These are phyloP conservation scores for Torymus auratus DNA, from an alignment of 2,888 invertebrate genomes.

Conservation along the genomic window DNA sequence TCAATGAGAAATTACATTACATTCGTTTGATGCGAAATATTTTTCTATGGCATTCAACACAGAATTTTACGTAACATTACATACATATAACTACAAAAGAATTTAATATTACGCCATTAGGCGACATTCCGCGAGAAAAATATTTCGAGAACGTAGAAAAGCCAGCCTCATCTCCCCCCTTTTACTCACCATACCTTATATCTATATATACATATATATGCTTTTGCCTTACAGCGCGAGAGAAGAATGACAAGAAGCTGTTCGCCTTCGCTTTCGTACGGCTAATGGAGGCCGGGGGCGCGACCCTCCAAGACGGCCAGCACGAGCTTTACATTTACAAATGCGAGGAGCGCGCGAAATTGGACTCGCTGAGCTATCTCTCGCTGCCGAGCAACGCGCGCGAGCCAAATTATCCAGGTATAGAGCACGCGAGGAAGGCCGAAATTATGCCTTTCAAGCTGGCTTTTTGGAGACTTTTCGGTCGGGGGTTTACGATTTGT, in stretches of 20 bases:
- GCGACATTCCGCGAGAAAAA: too few relatives aligned
- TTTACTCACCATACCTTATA: not conserved
- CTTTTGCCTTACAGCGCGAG: constrained; percentile 82
- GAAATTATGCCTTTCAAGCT: too few relatives aligned
- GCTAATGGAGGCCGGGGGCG: constrained; percentile 93
- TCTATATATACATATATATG: not conserved
- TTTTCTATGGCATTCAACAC: too few relatives aligned
- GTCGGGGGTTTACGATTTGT: too few relatives aligned
- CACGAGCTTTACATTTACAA: constrained; percentile 96
- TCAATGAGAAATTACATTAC: too few relatives aligned
- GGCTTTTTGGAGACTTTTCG: too few relatives aligned
- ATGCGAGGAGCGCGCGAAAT: constrained; percentile 89
- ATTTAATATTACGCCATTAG: too few relatives aligned
- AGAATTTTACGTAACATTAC: too few relatives aligned
- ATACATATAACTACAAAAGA: too few relatives aligned
- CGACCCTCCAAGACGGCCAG: constrained; percentile 90
- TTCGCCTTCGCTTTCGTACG: constrained; percentile 94
- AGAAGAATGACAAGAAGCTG: constrained; percentile 92
- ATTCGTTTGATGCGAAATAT: too few relatives aligned
- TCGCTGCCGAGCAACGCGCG: constrained; percentile 75
- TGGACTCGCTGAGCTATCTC: constrained; percentile 80
- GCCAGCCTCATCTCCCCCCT: too few relatives aligned
- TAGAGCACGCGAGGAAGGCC: not conserved
- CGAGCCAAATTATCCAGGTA: constrained; percentile 71
- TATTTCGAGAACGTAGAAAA: too few relatives aligned